phyloP scores from a whole-genome alignment of 2,113 vertebrate species.

The Halichoerus grypus region DNA sequence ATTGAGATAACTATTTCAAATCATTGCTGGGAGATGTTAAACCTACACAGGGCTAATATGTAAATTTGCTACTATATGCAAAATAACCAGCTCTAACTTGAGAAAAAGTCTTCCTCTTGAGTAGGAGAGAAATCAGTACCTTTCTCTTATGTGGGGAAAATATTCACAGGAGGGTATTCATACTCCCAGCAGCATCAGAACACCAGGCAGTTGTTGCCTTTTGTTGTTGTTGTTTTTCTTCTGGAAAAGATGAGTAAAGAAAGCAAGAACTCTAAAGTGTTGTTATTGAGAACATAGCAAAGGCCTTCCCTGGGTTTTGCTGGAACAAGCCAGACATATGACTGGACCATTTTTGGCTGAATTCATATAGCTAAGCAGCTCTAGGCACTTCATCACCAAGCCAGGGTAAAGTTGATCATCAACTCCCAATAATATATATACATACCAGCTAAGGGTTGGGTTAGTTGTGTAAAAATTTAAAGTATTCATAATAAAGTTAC shows the following conservation, averaged over 20 bases:
- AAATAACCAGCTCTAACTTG: not conserved
- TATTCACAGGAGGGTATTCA: not conserved
- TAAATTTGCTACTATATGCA: not conserved
- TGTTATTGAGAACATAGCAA: constrained; percentile 12
- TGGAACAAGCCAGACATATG: not conserved
- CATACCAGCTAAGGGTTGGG: not conserved
- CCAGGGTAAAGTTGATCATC: not conserved
- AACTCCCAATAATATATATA: not conserved
- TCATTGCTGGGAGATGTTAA: not conserved
- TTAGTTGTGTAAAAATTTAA: not conserved
- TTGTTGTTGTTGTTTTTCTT: constrained; percentile 35
- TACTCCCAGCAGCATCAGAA: not conserved
- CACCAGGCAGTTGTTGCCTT: not conserved
- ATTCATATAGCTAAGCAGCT: not conserved
- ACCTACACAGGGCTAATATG: not conserved
- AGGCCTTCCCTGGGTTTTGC: not conserved
- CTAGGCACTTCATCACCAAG: not conserved
- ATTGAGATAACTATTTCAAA: constrained; percentile 32
- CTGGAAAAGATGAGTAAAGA: constrained; percentile 1
- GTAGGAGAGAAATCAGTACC: not conserved
- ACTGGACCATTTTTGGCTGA: not conserved
- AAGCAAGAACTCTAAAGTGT: not conserved
- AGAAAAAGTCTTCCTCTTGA: not conserved
- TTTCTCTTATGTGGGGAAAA: constrained; percentile 18
- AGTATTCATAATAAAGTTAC: not conserved